Percentiles rank a stretch among this genome's conserved stretches.
phyloP scores from a whole-genome alignment of 2,888 invertebrate species.

The Drosophila subsilvestris region DNA sequence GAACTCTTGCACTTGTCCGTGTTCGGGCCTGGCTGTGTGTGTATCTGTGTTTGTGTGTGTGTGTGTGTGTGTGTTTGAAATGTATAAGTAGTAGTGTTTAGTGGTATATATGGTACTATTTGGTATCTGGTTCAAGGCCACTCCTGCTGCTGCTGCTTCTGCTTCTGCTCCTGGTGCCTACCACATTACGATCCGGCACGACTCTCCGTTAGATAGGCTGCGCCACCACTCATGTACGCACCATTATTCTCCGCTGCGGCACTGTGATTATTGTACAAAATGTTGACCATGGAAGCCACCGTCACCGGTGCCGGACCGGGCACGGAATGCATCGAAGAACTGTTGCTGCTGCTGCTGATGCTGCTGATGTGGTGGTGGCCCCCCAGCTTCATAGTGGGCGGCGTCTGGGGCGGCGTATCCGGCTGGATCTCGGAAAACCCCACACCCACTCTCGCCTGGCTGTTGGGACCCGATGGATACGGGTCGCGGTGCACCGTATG shows the following conservation, averaged over 20 bases:
- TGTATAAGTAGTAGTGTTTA: constrained; percentile 31
- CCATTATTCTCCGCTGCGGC: constrained; percentile 4
- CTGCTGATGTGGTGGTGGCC: constrained; percentile 64
- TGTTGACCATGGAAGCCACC: constrained; percentile 85
- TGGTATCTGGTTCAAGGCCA: constrained; percentile 55
- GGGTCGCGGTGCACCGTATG: constrained; percentile 71
- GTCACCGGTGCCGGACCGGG: constrained; percentile 64
- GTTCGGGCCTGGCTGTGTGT: constrained; percentile 57
- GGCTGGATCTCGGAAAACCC: constrained; percentile 92
- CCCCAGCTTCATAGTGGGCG: constrained; percentile 93
- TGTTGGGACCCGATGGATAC: constrained; percentile 52
- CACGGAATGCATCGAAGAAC: constrained; percentile 86
- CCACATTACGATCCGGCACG: constrained; percentile 58
- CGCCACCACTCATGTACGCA: constrained; percentile 24
- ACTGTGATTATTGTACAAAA: constrained; percentile 81
- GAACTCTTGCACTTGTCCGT: constrained; percentile 70
- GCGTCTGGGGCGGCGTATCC: constrained; percentile 96
- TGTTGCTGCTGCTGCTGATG: constrained; percentile 56
- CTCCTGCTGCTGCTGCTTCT: neutral
- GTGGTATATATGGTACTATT: constrained; percentile 41
- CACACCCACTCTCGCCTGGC: constrained; percentile 82
- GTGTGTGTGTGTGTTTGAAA: constrained; percentile 20
- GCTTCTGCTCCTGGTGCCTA: neutral
- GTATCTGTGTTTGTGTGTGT: neutral
- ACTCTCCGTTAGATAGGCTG: constrained; percentile 48